Evolutionary conservation across 2,113 vertebrate genomes (phyloP), one percentile per base, ranked within the genome.

Genomic region (Poecilia latipinna): DNA sequence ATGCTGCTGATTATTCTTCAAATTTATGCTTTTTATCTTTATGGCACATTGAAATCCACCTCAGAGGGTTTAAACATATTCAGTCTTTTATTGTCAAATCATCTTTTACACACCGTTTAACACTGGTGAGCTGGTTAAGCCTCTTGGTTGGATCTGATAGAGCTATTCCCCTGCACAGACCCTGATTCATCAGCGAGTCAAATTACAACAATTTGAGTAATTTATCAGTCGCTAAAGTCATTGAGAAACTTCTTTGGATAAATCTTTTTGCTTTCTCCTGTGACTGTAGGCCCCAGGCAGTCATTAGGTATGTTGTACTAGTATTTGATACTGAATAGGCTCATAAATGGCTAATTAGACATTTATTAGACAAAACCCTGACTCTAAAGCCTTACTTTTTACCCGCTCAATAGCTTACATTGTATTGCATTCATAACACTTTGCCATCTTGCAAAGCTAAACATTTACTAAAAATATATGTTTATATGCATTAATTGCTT

Each of bases 41-140:
- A 68, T 31, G 73, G 24, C 60, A n/a, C 75, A 31, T 67, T 69
- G 75, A 65, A 48, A 78, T 35, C 4, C 70, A 77, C n/a, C 4
- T 74, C 60, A 24, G 68, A n/a, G 26, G 60, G 67, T 65, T 67
- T 65, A 6, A 54, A 54, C 51, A 54, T 54, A 19, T 24, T 54
- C 5, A 24, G 17, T 28, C 75, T 15, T 75, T 85, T 75, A 75
- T 72, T 62, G 62, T 61, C 31, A 72, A 77, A 80, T 54, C 66
- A 61, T 70, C 64, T 69, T 77, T 72, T 70, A 57, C 54, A 57
- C 69, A 28, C 10, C 6, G 2, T 84, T 78, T 57, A 79, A 82
- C 44, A 63, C 19, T 1, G 4, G 8, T 1, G 22, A 62, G 32
- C 24, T 15, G 29, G 7, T 71, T 42, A 26, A 44, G 37, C 12